Conservation (phyloP, 2,113 vertebrate genomes). For the Ochotona princeps region DNA sequence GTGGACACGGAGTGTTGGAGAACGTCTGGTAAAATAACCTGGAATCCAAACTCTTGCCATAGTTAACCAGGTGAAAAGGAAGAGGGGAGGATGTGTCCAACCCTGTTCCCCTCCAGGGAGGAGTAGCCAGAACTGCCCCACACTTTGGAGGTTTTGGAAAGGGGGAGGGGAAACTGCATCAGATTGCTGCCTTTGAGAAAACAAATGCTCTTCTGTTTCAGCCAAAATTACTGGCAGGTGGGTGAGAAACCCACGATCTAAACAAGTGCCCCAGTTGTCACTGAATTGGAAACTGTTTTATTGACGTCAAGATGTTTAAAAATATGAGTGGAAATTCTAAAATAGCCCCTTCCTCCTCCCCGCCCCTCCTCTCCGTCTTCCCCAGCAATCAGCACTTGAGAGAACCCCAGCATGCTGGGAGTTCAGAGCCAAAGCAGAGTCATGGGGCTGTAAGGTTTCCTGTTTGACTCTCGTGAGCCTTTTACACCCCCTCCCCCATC, state of each 20-base stretch:
- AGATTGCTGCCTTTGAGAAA: neutral
- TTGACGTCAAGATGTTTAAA: constrained; percentile 69
- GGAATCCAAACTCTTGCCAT: neutral
- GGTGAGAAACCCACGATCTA: constrained; percentile 45
- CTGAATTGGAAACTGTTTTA: constrained; percentile 66
- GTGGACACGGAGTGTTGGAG: neutral
- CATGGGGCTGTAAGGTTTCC: neutral
- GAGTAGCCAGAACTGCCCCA: neutral
- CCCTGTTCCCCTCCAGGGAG: neutral
- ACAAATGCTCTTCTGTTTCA: constrained; percentile 56
- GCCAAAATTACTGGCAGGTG: constrained; percentile 53
- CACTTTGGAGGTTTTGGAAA: neutral
- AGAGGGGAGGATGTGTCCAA: neutral
- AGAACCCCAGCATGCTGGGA: rapidly evolving
- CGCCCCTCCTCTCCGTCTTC: neutral
- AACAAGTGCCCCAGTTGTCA: constrained; percentile 25
- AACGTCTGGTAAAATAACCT: rapidly evolving
- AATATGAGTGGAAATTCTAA: constrained; percentile 45
- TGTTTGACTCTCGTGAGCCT: neutral
- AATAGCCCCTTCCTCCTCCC: neutral
- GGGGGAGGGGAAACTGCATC: neutral
- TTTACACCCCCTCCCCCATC: neutral
- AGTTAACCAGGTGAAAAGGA: neutral
- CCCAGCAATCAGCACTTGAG: neutral
- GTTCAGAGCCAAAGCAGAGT: neutral